phyloP scores from a whole-genome alignment of 2,113 vertebrate genomes.

The Nothoprocta pentlandii region DNA sequence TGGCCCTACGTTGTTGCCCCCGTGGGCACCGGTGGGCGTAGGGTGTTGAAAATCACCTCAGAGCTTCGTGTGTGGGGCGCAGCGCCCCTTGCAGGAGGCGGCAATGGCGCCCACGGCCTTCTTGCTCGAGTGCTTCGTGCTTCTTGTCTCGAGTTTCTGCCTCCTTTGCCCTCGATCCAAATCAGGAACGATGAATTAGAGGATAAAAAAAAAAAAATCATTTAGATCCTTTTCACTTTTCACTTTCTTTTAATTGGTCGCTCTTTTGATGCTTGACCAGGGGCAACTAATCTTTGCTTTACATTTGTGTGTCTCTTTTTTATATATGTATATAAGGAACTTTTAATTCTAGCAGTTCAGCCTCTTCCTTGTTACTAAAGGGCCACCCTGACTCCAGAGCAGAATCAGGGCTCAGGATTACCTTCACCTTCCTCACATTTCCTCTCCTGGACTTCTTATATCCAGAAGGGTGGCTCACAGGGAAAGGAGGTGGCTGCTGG shows the following conservation, averaged over 20 bases:
- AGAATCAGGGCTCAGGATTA: slow-evolving; percentile 39
- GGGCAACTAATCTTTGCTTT: slow-evolving; percentile 36
- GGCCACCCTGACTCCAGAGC: slow-evolving; percentile 53
- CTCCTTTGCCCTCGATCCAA: slow-evolving; percentile 52
- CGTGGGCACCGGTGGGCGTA: too few relatives aligned
- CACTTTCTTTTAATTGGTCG: slow-evolving; percentile 63
- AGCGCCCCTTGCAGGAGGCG: not conserved
- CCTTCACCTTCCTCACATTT: slow-evolving; percentile 68
- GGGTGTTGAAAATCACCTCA: too few relatives aligned
- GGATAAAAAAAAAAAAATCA: slow-evolving; percentile 38
- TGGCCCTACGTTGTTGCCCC: not conserved
- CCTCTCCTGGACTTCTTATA: not conserved
- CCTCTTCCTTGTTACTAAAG: slow-evolving; percentile 1
- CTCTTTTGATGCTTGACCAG: slow-evolving; percentile 62
- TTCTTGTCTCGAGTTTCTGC: slow-evolving; percentile 61
- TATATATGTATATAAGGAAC: slow-evolving; percentile 40
- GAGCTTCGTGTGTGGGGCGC: not conserved
- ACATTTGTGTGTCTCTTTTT: slow-evolving; percentile 5
- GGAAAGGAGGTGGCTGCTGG: not conserved
- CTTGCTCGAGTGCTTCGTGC: slow-evolving; percentile 12
- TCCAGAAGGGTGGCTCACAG: not conserved
- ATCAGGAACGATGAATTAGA: slow-evolving; percentile 59
- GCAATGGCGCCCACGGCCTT: not conserved
- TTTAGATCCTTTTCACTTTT: slow-evolving; percentile 56
- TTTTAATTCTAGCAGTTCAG: slow-evolving; percentile 55